Evolutionary conservation across 2,797 vertebrate genomes (phyloP), one percentile per base, ranked within the genome.

Genomic region (Sebastes elongatus): DNA sequence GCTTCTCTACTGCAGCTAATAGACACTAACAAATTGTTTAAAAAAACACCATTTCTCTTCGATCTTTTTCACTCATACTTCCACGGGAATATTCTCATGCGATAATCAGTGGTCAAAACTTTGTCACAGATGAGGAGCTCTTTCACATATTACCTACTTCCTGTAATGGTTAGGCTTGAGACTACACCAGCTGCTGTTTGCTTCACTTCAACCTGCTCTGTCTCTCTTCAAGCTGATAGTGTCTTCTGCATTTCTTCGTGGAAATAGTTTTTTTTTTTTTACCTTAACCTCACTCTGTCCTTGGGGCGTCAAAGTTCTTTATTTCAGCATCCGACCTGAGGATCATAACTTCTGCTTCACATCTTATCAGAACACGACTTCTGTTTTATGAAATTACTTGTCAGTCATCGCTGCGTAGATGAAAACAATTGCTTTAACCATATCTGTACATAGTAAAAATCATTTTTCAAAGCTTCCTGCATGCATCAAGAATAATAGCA

Each of bases 11-110:
- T 83, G 60, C 71, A 76, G 79, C 86, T 87, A 71, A 84, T 64
- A 81, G 62, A 82, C 61, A 93, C 84, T 92, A 93, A 93, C 79
- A 74, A 27, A 53, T 61, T n/a, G n/a, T n/a, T n/a, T 55, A 63
- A 64, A 75, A 75, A 77, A 64, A 2, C 25, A 63, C 5, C 18
- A 46, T 68, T 42, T 72, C 63, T 28, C 64, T 79, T 35, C 71
- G 2, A 18, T 62, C 6, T 13, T 35, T 56, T 59, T 52, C 25
- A 38, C 23, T 76, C 23, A 53, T 61, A 42, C 28, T 75, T 53
- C 14, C 16, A 9, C 1, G 2, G 35, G 16, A 61, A 32, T 38
- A 63, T 69, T 20, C 5, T 55, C 7, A 18, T 65, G 30, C 7
- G 3, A 65, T 67, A 22, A 49, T 33, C 10, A 22, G 3, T 59